Base-by-base conservation (phyloP, 2,113 vertebrate genomes). In the Acinonyx jubatus region DNA sequence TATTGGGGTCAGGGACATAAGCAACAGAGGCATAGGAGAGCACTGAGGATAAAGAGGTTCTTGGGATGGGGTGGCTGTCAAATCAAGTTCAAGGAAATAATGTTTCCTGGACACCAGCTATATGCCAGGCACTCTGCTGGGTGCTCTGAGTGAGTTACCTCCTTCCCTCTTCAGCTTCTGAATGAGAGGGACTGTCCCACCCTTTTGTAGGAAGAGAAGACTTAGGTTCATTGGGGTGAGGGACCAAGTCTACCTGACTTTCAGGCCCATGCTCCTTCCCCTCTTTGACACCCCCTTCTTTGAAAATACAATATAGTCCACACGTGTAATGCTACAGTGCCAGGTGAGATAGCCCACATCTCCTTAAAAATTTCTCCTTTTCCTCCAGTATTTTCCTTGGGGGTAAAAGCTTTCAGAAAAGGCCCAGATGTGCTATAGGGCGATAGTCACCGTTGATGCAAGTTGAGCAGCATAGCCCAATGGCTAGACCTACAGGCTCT, bases 351-450 rank as follows among this genome's bases (percentile, higher is more conserved):
- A 57, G n/a, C 63, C n/a, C 36, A 73, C 7, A 16, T 48, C n/a
- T 89, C 88, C 79, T 80, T 55, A 76, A 57, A 27, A 45, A 73
- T 41, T 2, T 66, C 33, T 57, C 33, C 71, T 94, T 73, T 33
- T 65, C 86, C 13, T 85, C 74, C 52, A 68, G 48, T 48, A 65
- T 71, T 90, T 79, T 45, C 69, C 82, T 57, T 41, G 48, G 29
- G 29, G 76, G 41, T 16, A 41, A 82, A 94, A 55, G 6, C n/a
- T 86, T 86, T 63, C 15, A 27, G 29, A 63, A 93, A 66, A 76
- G n/a, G 18, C 5, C 27, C 61, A 52, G 50, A 57, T 0, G 2
- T 0, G n/a, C 45, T 23, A 3, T 8, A 11, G 8, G 11, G 11
- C 3, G 18, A 83, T 3, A 29, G 52, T 63, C 38, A 18, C 15